Conservation (phyloP, 2,888 invertebrate genomes). For the Caenorhabditis virilis region DNA sequence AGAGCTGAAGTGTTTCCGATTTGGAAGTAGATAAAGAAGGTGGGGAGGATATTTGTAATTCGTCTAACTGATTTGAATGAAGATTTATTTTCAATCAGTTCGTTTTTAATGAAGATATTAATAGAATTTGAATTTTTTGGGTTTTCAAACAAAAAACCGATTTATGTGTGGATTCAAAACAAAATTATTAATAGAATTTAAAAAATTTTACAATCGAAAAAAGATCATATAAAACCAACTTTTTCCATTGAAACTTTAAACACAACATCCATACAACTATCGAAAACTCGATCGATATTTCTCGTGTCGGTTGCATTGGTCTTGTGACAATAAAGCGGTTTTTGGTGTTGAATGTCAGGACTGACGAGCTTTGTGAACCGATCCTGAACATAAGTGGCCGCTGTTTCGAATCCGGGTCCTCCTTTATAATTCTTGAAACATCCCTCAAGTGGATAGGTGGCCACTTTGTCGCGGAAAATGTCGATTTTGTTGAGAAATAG, state of each 20-base stretch:
- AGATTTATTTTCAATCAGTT: no score
- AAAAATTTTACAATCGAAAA: no score
- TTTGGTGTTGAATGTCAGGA: slow-evolving; percentile 60
- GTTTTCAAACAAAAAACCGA: no score
- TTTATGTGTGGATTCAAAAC: no score
- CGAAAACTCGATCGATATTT: slow-evolving; percentile 68
- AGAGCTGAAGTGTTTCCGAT: slow-evolving; percentile 23
- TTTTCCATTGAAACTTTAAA: slow-evolving; percentile 66
- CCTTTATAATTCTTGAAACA: slow-evolving; percentile 70
- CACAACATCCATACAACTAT: slow-evolving; percentile 65
- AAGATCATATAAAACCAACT: slow-evolving; percentile 63
- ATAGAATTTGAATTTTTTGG: no score
- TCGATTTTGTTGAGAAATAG: slow-evolving; percentile 69
- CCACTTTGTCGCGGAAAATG: slow-evolving; percentile 64
- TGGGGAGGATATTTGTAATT: no score
- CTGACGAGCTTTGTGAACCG: slow-evolving; percentile 68
- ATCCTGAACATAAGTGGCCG: slow-evolving; percentile 68
- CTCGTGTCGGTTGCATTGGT: slow-evolving; percentile 70
- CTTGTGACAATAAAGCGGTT: slow-evolving; percentile 69
- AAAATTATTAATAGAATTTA: no score
- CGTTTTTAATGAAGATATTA: no score
- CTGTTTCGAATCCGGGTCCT: slow-evolving; percentile 66
- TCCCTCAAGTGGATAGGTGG: slow-evolving; percentile 53
- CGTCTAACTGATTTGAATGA: no score
- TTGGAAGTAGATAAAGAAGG: slow-evolving; percentile 9